Conservation (phyloP, 2,113 vertebrate genomes). For the Amia ocellicauda region DNA sequence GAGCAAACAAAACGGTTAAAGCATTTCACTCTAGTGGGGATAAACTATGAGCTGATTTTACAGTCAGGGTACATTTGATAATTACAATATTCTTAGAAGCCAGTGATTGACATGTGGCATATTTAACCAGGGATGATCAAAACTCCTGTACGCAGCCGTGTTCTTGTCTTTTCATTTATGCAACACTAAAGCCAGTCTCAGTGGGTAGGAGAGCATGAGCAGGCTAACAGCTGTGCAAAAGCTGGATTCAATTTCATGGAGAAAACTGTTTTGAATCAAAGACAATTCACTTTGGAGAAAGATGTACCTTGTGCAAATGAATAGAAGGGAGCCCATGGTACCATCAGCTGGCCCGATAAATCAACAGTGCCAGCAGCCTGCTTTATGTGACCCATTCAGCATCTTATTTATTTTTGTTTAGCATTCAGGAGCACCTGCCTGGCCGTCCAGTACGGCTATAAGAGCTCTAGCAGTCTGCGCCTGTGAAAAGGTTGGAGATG, state of each 20-base stretch:
- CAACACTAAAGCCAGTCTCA: constrained; percentile 41
- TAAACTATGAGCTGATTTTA: constrained; percentile 42
- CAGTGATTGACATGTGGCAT: constrained; percentile 33
- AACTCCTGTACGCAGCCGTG: constrained; percentile 28
- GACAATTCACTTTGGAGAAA: constrained; percentile 59
- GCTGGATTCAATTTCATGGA: constrained; percentile 44
- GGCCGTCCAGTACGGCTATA: constrained; percentile 30
- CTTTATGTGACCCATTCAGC: constrained; percentile 39
- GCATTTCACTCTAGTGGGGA: constrained; percentile 14
- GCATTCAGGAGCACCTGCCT: constrained; percentile 38
- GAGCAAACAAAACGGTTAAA: constrained; percentile 6
- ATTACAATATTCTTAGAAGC: constrained; percentile 44
- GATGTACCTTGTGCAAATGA: constrained; percentile 56
- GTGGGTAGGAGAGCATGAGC: constrained; percentile 38
- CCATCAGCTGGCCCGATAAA: constrained; percentile 46
- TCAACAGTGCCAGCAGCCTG: constrained; percentile 47
- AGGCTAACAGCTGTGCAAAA: constrained; percentile 43
- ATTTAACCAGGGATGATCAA: constrained; percentile 51
- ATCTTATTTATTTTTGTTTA: constrained; percentile 34
- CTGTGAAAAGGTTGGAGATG: constrained; percentile 38
- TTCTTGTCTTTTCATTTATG: constrained; percentile 36
- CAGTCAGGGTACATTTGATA: constrained; percentile 41
- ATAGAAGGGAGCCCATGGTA: constrained; percentile 41
- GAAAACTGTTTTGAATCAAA: constrained; percentile 58
- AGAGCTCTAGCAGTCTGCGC: constrained; percentile 37